A percentile compares a stretch with the other conserved stretches of the same genome.
phyloP scores from a whole-genome alignment of 2,113 vertebrate species.

The Oncorhynchus gorbuscha region DNA sequence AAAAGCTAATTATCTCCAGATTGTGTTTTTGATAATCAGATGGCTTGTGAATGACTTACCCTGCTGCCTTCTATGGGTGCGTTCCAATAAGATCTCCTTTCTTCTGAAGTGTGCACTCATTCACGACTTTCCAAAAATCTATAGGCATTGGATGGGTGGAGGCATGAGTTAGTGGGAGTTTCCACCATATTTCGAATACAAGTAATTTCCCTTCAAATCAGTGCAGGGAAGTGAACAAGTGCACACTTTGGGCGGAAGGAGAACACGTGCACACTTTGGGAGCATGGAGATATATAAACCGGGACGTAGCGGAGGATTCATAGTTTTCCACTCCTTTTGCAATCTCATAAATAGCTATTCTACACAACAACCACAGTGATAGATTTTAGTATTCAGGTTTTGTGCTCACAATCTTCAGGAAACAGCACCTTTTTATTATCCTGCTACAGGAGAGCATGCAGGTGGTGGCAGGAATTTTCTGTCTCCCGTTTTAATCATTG shows the following conservation, averaged over 20 bases:
- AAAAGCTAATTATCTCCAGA: neutral
- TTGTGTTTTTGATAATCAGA: neutral
- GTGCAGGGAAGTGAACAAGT: no score
- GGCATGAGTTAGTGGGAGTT: no score
- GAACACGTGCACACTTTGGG: no score
- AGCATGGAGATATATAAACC: neutral
- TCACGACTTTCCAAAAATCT: no score
- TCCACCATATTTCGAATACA: no score
- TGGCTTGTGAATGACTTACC: neutral
- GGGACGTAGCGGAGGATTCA: no score
- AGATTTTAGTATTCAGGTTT: neutral
- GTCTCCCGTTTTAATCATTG: constrained; percentile 54
- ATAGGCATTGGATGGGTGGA: no score
- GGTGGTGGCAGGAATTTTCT: constrained; percentile 35
- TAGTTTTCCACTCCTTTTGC: neutral
- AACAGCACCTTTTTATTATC: constrained; percentile 10
- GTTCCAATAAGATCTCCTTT: neutral
- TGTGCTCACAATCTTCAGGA: neutral
- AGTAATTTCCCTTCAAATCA: no score
- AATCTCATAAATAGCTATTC: neutral
- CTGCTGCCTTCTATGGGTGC: neutral
- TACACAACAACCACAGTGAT: neutral
- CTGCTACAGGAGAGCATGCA: constrained; percentile 8
- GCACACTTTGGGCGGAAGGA: neutral
- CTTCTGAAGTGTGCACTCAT: no score